phyloP scores from a whole-genome alignment of 2,797 vertebrate genomes.

The Philypnodon macrostomus region DNA sequence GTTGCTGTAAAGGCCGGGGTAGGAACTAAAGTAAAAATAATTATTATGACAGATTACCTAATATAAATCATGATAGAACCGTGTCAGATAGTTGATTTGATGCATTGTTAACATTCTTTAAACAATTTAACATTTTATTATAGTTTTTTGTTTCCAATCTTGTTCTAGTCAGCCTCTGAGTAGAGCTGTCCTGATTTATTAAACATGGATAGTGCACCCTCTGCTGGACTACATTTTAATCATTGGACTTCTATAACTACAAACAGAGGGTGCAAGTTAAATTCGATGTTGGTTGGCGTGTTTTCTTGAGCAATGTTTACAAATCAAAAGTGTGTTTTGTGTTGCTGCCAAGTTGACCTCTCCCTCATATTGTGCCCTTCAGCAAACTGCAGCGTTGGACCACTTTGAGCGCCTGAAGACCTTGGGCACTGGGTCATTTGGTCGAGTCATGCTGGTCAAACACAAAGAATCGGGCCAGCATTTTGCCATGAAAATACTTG shows the following conservation, averaged over 20 bases:
- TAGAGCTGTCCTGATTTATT: conserved; percentile 5
- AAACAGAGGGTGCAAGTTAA: too few relatives aligned
- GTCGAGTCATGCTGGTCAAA: conserved; percentile 92
- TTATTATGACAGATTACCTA: too few relatives aligned
- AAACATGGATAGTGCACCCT: conserved; percentile 46
- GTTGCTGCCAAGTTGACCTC: neutral
- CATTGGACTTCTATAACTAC: too few relatives aligned
- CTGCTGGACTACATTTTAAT: conserved; percentile 53
- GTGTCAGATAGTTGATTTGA: too few relatives aligned
- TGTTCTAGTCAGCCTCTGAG: too few relatives aligned
- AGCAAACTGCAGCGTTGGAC: conserved; percentile 91
- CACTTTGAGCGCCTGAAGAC: conserved; percentile 93
- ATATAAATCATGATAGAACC: too few relatives aligned
- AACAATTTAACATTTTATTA: too few relatives aligned
- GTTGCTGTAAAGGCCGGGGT: too few relatives aligned
- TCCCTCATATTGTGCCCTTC: conserved; percentile 7
- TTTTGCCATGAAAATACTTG: conserved; percentile 95
- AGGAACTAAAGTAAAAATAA: too few relatives aligned
- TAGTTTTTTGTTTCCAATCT: too few relatives aligned
- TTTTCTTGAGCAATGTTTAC: neutral
- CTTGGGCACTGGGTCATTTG: conserved; percentile 91
- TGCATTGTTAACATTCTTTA: too few relatives aligned
- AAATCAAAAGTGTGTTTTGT: neutral
- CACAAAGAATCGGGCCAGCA: conserved; percentile 87
- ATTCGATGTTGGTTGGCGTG: too few relatives aligned